Percentiles rank a stretch among this genome's conserved stretches.
These are phyloP conservation scores for Rotaria sp. DNA, from an alignment of 2,888 invertebrate genomes.

Conservation along the genomic window DNA sequence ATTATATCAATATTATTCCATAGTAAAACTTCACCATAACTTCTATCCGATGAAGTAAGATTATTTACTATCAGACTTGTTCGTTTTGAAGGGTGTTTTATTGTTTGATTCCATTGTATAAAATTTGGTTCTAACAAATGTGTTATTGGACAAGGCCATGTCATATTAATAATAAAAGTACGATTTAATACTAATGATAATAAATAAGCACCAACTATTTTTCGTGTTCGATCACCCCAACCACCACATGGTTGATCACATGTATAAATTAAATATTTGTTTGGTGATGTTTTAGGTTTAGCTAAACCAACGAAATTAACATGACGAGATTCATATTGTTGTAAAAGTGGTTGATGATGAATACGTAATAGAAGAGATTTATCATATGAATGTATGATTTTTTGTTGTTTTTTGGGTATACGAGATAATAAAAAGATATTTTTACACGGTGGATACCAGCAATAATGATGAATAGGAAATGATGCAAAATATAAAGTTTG, in stretches of 20 bases:
- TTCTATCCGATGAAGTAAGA: not conserved
- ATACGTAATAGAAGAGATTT: not conserved
- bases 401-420: not conserved
- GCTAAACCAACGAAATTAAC: not conserved
- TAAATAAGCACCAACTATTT: constrained; percentile 27
- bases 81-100: not conserved
- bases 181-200: constrained; percentile 27
- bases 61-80: not conserved
- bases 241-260: constrained; percentile 30
- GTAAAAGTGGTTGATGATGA: not conserved
- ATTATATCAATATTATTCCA: not conserved
- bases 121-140: constrained; percentile 20
- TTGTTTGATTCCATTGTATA: not conserved
- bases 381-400: not conserved
- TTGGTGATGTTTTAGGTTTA: not conserved
- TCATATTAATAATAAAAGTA: constrained; percentile 20
- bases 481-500: not conserved
- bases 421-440: not conserved
- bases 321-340: not conserved
- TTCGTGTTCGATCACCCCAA: constrained; percentile 26
- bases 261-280: constrained; percentile 24
- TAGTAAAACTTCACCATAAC: not conserved
- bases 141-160: constrained; percentile 8
- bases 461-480: not conserved
- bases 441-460: not conserved